Evolutionary conservation across 2,113 vertebrate genomes (phyloP).

Genomic region (Vireo altiloquus): DNA sequence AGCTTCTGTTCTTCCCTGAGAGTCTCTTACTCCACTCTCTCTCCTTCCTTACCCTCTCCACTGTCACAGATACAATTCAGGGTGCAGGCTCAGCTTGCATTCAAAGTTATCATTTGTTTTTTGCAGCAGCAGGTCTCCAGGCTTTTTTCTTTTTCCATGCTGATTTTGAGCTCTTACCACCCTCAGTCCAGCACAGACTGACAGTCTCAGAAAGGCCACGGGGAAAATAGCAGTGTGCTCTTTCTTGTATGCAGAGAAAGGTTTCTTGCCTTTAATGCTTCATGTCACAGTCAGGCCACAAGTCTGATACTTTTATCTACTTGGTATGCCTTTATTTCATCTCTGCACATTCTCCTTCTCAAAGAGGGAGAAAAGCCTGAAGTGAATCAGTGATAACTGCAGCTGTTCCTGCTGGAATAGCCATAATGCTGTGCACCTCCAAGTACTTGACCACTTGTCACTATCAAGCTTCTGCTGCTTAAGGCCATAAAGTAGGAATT

Average conservation of each 20-base stretch:
- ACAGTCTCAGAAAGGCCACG: neutral
- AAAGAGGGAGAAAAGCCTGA: constrained; percentile 46
- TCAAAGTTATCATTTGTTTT: neutral
- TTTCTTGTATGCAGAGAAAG: constrained; percentile 22
- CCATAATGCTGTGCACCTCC: neutral
- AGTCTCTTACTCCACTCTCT: neutral
- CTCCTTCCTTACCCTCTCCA: neutral
- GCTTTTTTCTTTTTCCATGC: neutral
- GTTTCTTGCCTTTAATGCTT: constrained; percentile 52
- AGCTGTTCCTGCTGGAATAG: neutral
- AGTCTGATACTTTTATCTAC: constrained; percentile 56
- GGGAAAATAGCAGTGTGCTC: neutral
- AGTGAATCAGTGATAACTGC: constrained; percentile 3
- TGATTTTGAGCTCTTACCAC: neutral
- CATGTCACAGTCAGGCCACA: constrained; percentile 9
- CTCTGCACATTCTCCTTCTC: constrained; percentile 30
- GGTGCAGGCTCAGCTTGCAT: neutral
- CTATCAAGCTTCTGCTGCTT: neutral
- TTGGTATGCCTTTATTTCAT: constrained; percentile 57
- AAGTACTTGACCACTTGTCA: neutral
- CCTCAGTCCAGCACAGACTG: constrained; percentile 6
- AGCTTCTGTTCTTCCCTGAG: neutral
- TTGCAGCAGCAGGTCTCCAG: neutral
- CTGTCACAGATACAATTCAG: neutral
- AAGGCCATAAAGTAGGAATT: neutral